These are phyloP conservation scores for Mercenaria mercenaria DNA, from an alignment of 1,140 invertebrate genomes.

Conservation along the genomic window DNA sequence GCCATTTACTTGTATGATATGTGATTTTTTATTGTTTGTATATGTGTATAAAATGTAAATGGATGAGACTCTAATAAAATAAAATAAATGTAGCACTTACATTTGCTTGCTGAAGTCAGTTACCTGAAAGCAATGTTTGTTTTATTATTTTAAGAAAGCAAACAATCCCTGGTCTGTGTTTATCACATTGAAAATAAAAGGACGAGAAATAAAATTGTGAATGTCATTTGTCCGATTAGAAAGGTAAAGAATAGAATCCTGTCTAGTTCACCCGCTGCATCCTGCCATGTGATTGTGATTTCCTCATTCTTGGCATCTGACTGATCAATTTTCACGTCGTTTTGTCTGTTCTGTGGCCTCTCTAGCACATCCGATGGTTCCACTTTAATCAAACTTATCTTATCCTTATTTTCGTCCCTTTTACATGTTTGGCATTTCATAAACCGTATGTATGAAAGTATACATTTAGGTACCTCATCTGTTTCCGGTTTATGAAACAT, in stretches of 20 bases:
- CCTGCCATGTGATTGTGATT: not conserved
- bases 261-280: not conserved
- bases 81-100: too few relatives aligned
- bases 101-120: too few relatives aligned
- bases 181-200: not conserved
- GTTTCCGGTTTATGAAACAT: conserved; percentile 40
- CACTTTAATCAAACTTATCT: not conserved
- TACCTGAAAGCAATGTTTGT: too few relatives aligned
- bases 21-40: too few relatives aligned
- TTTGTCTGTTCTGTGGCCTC: too few relatives aligned
- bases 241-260: not conserved
- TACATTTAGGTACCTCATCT: conserved; percentile 17
- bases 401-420: not conserved
- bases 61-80: too few relatives aligned
- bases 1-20: too few relatives aligned
- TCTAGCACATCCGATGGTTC: not conserved
- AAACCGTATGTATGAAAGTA: not conserved
- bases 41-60: too few relatives aligned
- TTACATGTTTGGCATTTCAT: not conserved
- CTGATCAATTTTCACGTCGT: too few relatives aligned
- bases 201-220: conserved; percentile 21
- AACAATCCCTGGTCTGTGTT: too few relatives aligned
- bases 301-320: too few relatives aligned
- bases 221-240: not conserved
- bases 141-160: too few relatives aligned